These are phyloP conservation scores for Catocala nupta DNA, from an alignment of 2,888 invertebrate genomes.

Conservation along the genomic window DNA sequence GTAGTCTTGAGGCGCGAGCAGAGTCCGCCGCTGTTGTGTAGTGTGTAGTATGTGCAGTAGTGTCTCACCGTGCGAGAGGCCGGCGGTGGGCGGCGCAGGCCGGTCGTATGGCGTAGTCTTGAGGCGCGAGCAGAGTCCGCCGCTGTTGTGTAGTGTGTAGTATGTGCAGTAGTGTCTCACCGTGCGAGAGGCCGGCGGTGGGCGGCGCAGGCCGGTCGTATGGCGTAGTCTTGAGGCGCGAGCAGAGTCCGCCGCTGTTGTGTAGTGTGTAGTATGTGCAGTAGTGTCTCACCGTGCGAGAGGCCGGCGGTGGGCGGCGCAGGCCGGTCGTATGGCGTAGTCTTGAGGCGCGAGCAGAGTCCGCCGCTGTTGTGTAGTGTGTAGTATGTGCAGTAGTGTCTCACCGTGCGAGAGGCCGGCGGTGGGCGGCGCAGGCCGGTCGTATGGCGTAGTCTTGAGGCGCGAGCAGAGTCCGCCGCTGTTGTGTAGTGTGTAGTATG, in stretches of 20 bases:
- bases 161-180: slow-evolving; percentile 87
- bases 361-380: slow-evolving; percentile 95
- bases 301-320: slow-evolving; percentile 97
- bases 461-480: slow-evolving; percentile 97
- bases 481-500: slow-evolving; percentile 96
- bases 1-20: slow-evolving; percentile 96
- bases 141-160: slow-evolving; percentile 96
- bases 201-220: slow-evolving; percentile 92
- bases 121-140: slow-evolving; percentile 96
- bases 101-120: slow-evolving; percentile 96
- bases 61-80: slow-evolving; percentile 93
- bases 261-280: neutral
- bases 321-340: slow-evolving; percentile 95
- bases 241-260: slow-evolving; percentile 88
- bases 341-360: slow-evolving; percentile 95
- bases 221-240: no score
- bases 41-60: no score
- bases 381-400: neutral
- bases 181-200: neutral
- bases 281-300: slow-evolving; percentile 90
- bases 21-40: slow-evolving; percentile 96
- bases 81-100: slow-evolving; percentile 96
- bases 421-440: slow-evolving; percentile 96
- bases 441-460: slow-evolving; percentile 96
- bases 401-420: slow-evolving; percentile 97